Evolutionary conservation across 2,888 invertebrate species (phyloP).

Genomic region (Pyrrhosoma nymphula): DNA sequence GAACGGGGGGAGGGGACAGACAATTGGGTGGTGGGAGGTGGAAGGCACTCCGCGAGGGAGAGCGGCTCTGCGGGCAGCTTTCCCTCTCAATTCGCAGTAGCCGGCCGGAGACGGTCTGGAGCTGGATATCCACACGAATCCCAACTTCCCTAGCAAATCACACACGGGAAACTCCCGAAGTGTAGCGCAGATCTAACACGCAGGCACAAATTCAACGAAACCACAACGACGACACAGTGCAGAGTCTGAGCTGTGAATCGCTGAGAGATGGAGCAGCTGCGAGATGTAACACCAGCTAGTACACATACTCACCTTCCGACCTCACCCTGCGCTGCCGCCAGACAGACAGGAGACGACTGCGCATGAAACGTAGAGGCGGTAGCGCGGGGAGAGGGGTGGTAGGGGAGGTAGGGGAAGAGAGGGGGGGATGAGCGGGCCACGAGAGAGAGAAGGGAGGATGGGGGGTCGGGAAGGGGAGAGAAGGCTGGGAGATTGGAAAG

Average conservation of each 20-base stretch:
- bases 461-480: neutral
- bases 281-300: too few species aligned
- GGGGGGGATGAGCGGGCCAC: neutral
- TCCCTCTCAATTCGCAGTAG: neutral
- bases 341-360: slow-evolving; percentile 63
- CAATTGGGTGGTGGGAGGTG: neutral
- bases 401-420: neutral
- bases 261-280: too few species aligned
- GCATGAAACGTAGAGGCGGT: slow-evolving; percentile 63
- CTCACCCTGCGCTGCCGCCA: slow-evolving; percentile 61
- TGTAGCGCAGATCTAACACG: too few species aligned
- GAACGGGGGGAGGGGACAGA: neutral
- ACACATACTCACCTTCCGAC: slow-evolving; percentile 55
- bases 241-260: too few species aligned
- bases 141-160: too few species aligned
- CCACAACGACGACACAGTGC: too few species aligned
- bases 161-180: too few species aligned
- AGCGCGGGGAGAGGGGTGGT: neutral
- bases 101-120: neutral
- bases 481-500: neutral
- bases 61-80: neutral
- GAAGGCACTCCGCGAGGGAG: neutral
- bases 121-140: too few species aligned
- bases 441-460: neutral
- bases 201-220: too few species aligned